These are phyloP conservation scores for Arothron firmamentum DNA, from an alignment of 2,113 vertebrate species.

Conservation along the genomic window DNA sequence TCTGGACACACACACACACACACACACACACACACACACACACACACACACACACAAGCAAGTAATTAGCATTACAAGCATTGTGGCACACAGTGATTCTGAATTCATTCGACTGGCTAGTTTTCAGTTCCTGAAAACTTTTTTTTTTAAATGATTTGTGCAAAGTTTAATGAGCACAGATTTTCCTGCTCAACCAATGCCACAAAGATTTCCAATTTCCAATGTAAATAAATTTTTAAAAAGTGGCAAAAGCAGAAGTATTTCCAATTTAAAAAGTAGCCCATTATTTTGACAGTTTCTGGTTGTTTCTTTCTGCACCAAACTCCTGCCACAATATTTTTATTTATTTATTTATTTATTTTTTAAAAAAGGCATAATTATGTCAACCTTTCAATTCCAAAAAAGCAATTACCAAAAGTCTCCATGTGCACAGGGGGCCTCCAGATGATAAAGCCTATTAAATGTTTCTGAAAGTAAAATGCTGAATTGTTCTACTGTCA, in stretches of 20 bases:
- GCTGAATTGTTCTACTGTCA: constrained; percentile 5
- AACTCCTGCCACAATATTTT: too few relatives aligned
- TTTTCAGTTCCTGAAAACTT: neutral
- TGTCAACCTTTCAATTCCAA: neutral
- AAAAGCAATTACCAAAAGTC: constrained; percentile 8
- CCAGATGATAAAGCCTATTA: neutral
- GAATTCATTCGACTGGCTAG: too few relatives aligned
- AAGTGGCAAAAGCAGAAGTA: neutral
- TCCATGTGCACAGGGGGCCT: neutral
- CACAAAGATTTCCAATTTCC: neutral
- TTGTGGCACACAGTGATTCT: neutral
- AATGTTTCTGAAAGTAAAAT: neutral
- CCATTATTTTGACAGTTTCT: too few relatives aligned
- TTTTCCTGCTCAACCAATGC: neutral
- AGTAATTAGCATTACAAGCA: neutral
- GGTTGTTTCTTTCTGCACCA: too few relatives aligned
- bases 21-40: neutral
- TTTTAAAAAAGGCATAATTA: neutral
- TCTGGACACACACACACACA: constrained; percentile 66
- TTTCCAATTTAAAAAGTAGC: neutral
- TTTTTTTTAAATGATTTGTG: neutral
- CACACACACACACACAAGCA: neutral
- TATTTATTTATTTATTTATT: too few relatives aligned
- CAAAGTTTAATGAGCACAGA: neutral
- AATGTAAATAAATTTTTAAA: neutral